A percentile compares a stretch with the other conserved stretches of the same genome.
phyloP scores from a whole-genome alignment of 2,113 vertebrate genomes.

The Scomber colias region DNA sequence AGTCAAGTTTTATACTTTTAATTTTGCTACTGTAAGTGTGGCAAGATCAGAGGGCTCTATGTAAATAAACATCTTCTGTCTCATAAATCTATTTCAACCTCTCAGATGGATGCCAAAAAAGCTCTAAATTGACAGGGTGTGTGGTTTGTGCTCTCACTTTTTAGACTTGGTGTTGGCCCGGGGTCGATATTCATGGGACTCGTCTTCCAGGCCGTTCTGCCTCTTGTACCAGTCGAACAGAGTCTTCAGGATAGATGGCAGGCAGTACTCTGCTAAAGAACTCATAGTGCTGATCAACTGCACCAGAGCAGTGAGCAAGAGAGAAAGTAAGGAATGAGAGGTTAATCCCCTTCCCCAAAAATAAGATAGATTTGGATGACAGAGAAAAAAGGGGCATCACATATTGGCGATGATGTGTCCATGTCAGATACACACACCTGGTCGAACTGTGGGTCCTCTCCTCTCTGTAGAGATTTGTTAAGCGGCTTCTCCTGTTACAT shows the following conservation, averaged over 20 bases:
- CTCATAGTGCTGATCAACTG: constrained; percentile 98
- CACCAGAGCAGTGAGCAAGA: background rate
- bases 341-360: constrained; percentile 8
- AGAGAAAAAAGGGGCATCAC: background rate
- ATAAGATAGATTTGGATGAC: background rate
- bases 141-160: constrained; percentile 84
- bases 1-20: too few species aligned
- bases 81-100: background rate
- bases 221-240: constrained; percentile 99
- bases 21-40: too few species aligned
- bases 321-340: background rate
- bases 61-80: too few species aligned
- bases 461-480: constrained; percentile 97
- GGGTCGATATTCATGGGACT: constrained; percentile 97
- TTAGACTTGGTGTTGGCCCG: constrained; percentile 98
- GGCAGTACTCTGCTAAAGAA: constrained; percentile 97
- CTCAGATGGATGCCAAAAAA: background rate
- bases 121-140: background rate
- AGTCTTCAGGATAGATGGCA: constrained; percentile 96
- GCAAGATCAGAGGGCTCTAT: too few species aligned
- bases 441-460: constrained; percentile 99
- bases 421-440: constrained; percentile 86
- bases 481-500: constrained; percentile 93
- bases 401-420: background rate
- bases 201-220: constrained; percentile 98